These are phyloP conservation scores for Tringa solitaria DNA, from an alignment of 2,113 vertebrate species.

Conservation along the genomic window DNA sequence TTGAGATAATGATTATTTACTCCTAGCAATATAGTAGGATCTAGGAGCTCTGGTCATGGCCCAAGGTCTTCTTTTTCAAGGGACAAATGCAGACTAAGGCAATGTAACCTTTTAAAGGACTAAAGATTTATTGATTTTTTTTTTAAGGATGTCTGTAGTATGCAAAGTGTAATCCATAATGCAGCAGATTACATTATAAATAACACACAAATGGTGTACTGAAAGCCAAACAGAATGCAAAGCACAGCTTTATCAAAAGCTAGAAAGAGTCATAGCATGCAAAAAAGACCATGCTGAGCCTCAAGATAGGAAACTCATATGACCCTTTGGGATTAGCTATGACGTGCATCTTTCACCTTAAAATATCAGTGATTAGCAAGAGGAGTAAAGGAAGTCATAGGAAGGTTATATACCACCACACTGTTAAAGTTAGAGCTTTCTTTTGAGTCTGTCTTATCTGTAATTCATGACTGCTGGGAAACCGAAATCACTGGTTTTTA, in stretches of 20 bases:
- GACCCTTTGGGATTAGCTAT: background rate
- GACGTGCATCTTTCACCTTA: background rate
- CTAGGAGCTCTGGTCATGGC: background rate
- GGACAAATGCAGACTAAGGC: background rate
- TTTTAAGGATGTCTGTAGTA: background rate
- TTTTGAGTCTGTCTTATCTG: background rate
- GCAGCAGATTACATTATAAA: background rate
- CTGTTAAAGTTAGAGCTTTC: background rate
- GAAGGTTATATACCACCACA: background rate
- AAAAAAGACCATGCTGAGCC: background rate
- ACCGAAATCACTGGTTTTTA: background rate
- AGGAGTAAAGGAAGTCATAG: background rate
- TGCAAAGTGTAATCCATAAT: background rate
- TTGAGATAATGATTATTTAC: background rate
- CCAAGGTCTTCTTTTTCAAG: background rate
- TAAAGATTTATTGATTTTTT: background rate
- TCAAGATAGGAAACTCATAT: background rate
- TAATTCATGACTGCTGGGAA: conserved; percentile 10
- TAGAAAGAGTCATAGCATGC: background rate
- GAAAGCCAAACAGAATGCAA: background rate
- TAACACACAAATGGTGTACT: background rate
- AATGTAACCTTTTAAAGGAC: background rate
- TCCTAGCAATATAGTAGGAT: background rate
- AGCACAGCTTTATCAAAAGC: background rate
- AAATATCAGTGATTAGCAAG: background rate